Conservation (phyloP, 2,888 invertebrate genomes). For the Nemotelus nigrinus region DNA sequence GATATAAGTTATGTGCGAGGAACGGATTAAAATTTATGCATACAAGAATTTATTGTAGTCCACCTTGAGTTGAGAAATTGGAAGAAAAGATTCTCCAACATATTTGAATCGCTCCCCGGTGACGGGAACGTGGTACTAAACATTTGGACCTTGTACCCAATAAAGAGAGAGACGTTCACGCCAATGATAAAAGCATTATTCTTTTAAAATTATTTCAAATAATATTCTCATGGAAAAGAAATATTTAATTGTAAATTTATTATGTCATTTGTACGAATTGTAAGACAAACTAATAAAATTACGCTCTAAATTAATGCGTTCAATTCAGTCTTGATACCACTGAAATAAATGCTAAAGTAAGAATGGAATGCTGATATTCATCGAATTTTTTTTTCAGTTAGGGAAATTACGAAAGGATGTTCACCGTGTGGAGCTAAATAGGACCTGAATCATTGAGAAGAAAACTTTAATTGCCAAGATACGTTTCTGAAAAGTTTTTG, state of each 20-base stretch:
- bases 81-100: conserved; percentile 3
- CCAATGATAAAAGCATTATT: too few species aligned
- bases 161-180: too few species aligned
- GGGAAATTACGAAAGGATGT: neutral
- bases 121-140: neutral
- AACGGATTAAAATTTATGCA: conserved; percentile 43
- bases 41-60: conserved; percentile 26
- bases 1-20: conserved; percentile 38
- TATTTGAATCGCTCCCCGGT: conserved; percentile 4
- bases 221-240: too few species aligned
- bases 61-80: neutral
- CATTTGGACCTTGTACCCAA: neutral
- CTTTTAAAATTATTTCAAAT: too few species aligned
- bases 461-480: conserved; percentile 42
- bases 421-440: conserved; percentile 1
- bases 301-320: neutral
- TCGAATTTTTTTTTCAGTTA: neutral
- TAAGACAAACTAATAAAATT: neutral
- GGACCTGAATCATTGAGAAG: neutral
- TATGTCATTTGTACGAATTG: neutral
- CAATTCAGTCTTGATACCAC: neutral
- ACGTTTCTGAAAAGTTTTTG: conserved; percentile 28
- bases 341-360: neutral
- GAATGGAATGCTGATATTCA: neutral
- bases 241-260: too few species aligned